phyloP scores from a whole-genome alignment of 2,797 vertebrate genomes.

The Poecilia gillii region DNA sequence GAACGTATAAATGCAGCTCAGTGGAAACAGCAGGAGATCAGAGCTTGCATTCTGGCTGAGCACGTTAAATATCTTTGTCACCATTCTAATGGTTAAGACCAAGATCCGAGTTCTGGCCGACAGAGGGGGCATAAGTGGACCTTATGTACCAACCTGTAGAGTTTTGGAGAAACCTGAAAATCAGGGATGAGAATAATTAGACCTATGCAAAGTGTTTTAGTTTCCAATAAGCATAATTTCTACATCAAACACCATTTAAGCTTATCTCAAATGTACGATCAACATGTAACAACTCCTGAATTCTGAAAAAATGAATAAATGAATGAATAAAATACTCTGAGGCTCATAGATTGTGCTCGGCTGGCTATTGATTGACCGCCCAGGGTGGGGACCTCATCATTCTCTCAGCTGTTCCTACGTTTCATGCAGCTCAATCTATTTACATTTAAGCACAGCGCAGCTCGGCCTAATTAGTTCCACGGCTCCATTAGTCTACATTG shows the following conservation, averaged over 20 bases:
- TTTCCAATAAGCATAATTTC: not conserved
- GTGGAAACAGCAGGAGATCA: conserved; percentile 22
- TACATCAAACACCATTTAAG: not conserved
- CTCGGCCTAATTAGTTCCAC: conserved; percentile 83
- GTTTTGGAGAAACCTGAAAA: conserved; percentile 45
- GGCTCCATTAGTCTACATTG: conserved; percentile 83
- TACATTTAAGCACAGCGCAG: conserved; percentile 83
- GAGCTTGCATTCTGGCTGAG: conserved; percentile 37
- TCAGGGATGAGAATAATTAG: conserved; percentile 52
- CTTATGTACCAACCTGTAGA: conserved; percentile 58
- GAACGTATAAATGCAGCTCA: conserved; percentile 29
- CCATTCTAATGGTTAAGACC: conserved; percentile 63
- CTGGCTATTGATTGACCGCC: conserved; percentile 78
- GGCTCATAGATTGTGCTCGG: conserved; percentile 57
- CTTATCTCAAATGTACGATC: not conserved
- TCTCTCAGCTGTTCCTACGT: conserved; percentile 76
- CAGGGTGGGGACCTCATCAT: conserved; percentile 77
- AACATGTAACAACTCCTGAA: conserved; percentile 1
- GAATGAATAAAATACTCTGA: conserved; percentile 20
- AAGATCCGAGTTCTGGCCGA: conserved; percentile 64
- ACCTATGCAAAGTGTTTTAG: conserved; percentile 72
- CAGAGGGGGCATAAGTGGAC: conserved; percentile 63
- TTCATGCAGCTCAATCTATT: conserved; percentile 80
- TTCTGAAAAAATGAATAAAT: conserved; percentile 2
- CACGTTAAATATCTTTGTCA: conserved; percentile 71